Evolutionary conservation across 2,113 vertebrate species (phyloP), one percentile per base, ranked within the genome.

Genomic region (Capricornis sumatraensis): DNA sequence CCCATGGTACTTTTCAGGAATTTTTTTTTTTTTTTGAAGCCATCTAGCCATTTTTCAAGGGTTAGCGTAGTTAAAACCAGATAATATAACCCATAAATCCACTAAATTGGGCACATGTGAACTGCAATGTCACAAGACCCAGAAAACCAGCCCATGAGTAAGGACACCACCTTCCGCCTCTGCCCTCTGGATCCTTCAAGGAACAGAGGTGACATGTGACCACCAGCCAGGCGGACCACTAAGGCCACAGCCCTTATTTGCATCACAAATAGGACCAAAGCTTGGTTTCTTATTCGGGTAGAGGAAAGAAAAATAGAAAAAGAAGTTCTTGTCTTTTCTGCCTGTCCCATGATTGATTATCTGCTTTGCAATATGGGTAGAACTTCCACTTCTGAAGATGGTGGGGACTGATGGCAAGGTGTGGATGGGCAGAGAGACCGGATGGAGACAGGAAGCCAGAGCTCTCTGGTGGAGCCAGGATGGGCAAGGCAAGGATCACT

Each of bases 51-150:
- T 87, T 93, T 95, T 90, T 83, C 57, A 58, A 71, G 50, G n/a
- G n/a, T 84, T 55, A 79, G 6, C 52, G 0, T 94, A 87, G 45
- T 86, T 96, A 94, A 84, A 96, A 89, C 40, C 45, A 89, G 86
- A 79, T 55, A 57, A 88, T 47, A 64, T 28, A 71, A 78, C 53
- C 78, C 30, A 71, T 71, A 95, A 95, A 88, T 90, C 40, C 55
- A 92, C 76, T 79, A 78, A 81, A 92, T 62, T 94, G 43, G 76
- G 53, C 11, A 86, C 93, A 78, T 47, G 15, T 83, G 78, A 90
- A 60, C n/a, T 60, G 25, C 17, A 78, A 25, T 40, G 11, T n/a
- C 30, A 64, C 6, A 83, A 53, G 57, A 93, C n/a, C 47, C 47
- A 95, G 78, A 92, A 95, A 79, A 88, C 4, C 28, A 96, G 79